Percentiles rank a stretch among this genome's conserved stretches.
Conservation (phyloP, 2,888 invertebrate genomes). For the Didymodactylos carnosus region DNA sequence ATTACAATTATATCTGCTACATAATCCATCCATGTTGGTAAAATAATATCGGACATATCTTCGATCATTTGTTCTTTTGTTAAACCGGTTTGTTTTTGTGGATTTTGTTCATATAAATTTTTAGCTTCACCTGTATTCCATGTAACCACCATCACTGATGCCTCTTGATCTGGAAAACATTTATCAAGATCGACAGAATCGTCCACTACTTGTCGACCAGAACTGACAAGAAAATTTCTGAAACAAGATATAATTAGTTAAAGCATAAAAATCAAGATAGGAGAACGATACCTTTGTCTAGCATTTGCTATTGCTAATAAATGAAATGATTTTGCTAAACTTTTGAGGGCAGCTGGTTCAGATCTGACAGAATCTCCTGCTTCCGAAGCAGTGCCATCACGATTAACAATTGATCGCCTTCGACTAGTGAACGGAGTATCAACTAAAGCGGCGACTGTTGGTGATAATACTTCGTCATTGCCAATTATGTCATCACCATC, state of each 20-base stretch:
- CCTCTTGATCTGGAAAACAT: not conserved
- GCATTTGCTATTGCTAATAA: not conserved
- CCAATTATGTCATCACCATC: no score
- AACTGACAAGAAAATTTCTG: not conserved
- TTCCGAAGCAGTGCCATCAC: no score
- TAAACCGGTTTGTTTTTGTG: not conserved
- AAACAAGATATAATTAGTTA: not conserved
- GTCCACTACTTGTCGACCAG: not conserved
- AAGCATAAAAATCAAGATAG: not conserved
- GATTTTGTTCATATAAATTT: not conserved
- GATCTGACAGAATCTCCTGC: no score
- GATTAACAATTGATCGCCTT: no score
- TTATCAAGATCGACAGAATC: not conserved
- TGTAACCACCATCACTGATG: constrained; percentile 1
- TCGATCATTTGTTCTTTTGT: not conserved
- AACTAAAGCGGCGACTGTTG: no score
- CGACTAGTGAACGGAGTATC: no score
- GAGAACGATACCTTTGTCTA: not conserved
- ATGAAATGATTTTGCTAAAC: not conserved
- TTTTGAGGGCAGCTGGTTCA: no score
- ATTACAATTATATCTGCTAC: constrained; percentile 10
- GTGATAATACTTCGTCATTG: no score
- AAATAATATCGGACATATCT: constrained; percentile 1
- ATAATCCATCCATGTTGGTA: constrained; percentile 4
- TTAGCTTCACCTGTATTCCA: constrained; percentile 11